Evolutionary conservation across 2,113 vertebrate genomes (phyloP).

Genomic region (Ammodytes dubius): DNA sequence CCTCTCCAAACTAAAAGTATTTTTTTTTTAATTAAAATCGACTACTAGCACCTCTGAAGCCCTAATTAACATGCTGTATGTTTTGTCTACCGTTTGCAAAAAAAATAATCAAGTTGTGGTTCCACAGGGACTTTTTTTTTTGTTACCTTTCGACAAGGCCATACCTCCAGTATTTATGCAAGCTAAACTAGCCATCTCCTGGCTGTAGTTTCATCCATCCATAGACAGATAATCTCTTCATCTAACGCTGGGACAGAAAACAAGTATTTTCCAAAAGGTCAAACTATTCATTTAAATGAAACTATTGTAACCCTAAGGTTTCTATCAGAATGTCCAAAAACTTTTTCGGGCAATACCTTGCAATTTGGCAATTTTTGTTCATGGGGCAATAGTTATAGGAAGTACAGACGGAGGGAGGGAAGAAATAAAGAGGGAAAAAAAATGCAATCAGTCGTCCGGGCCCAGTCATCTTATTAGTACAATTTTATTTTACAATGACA

Average conservation of each 20-base stretch:
- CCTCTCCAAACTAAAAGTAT: neutral
- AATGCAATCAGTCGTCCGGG: neutral
- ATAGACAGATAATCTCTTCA: neutral
- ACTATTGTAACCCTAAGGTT: neutral
- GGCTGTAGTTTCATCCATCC: neutral
- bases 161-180: neutral
- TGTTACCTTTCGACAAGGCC: neutral
- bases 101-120: neutral
- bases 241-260: neutral
- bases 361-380: neutral
- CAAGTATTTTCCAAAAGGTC: neutral
- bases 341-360: neutral
- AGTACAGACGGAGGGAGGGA: neutral
- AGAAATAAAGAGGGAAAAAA: neutral
- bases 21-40: neutral
- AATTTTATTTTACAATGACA: constrained; percentile 30
- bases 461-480: neutral
- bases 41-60: neutral
- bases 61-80: too few species aligned
- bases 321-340: neutral
- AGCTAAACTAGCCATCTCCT: neutral
- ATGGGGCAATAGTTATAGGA: neutral
- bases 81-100: neutral
- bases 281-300: neutral
- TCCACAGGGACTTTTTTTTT: neutral